Base-by-base conservation (phyloP, 2,113 vertebrate genomes). In the Piaya cayana region DNA sequence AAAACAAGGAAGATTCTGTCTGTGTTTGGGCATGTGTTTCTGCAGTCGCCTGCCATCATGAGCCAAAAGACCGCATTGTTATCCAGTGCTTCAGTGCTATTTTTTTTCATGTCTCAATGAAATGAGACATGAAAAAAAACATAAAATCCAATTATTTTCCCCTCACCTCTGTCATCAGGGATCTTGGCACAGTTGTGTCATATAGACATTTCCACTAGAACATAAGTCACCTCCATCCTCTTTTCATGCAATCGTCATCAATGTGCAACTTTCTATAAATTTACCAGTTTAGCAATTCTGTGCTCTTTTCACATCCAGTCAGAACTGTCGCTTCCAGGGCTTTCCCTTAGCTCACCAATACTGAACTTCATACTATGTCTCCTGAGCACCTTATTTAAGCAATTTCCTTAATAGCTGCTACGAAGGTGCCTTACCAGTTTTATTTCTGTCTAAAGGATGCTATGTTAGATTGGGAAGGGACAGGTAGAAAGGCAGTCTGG, bases 291-390 rank as follows among this genome's bases (percentile, higher is more conserved):
- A 49, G 47, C 39, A 32, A 1, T 78, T 93, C 52, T 70, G 11
- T 90, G 56, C 20, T 95, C 30, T 72, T 71, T 32, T 79, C 18
- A 30, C 12, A 86, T 8, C 37, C 55, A 13, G 8, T 86, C 42
- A 47, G 43, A 88, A 58, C 25, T 7, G 21, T 34, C 47, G 22
- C 18, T 65, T 30, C 16, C 0, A 0, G 2, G 71, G 42, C 0
- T 1, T 79, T 85, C 18, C 3, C 6, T 37, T 80, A 26, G 34
- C 22, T 72, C 63, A 43, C 23, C 18, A 43, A 64, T 43, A 22
- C 30, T 34, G 43, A 62, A 43, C 27, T 63, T 82, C 17, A 7
- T 55, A 32, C 32, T 29, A 8, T 4, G 1, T 63, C 17, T 70
- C 19, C 47, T 60, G 27, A 74, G 19, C 12, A 62, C 11, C 15